Evolutionary conservation across 2,888 invertebrate species (phyloP).

Genomic region (Drosophila robusta): DNA sequence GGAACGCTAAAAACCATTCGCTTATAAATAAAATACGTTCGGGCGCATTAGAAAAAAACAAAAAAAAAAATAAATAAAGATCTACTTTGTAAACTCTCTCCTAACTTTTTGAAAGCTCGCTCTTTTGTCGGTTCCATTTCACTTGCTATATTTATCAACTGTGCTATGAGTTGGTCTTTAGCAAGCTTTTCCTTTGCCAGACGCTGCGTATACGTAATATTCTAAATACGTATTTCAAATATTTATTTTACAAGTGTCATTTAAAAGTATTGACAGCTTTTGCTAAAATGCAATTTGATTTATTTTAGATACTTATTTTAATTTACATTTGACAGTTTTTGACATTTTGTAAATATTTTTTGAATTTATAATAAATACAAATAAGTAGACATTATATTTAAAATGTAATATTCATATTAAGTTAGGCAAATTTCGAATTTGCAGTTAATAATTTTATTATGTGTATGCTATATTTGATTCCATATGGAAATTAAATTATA

Average conservation of each 20-base stretch:
- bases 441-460: too few species aligned
- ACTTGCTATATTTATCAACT: constrained; percentile 38
- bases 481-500: background rate
- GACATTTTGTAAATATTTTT: background rate
- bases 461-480: background rate
- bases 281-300: background rate
- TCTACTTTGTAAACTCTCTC: constrained; percentile 8
- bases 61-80: background rate
- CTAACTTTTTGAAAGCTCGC: constrained; percentile 28
- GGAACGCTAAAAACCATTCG: background rate
- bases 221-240: constrained; percentile 17
- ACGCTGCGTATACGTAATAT: constrained; percentile 72
- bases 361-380: background rate
- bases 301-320: background rate
- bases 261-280: constrained; percentile 8
- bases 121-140: constrained; percentile 27
- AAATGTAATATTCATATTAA: too few species aligned
- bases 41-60: background rate
- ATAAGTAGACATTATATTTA: too few species aligned
- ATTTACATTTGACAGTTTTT: background rate
- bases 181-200: constrained; percentile 46
- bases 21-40: constrained; percentile 8
- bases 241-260: constrained; percentile 16
- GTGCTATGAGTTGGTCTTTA: constrained; percentile 12
- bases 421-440: too few species aligned